Evolutionary conservation across 2,797 vertebrate genomes (phyloP).

Genomic region (Intellagama lesueurii): DNA sequence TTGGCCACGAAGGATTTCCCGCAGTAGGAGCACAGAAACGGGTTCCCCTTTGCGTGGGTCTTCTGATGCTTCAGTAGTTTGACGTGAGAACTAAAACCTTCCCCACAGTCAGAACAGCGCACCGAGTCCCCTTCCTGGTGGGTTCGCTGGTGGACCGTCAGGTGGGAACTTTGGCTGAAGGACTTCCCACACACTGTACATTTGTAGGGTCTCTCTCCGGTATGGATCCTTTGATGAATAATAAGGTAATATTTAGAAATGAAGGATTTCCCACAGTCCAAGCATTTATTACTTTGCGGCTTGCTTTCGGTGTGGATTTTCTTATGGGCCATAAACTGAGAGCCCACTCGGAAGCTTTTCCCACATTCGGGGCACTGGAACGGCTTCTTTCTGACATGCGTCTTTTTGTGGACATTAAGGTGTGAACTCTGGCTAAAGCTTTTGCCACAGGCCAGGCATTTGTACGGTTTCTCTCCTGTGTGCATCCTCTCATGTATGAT

Average conservation of each 20-base stretch:
- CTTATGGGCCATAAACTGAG: conserved; percentile 30
- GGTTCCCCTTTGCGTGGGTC: conserved; percentile 67
- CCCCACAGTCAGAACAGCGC: not conserved
- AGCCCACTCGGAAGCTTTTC: conserved; percentile 12
- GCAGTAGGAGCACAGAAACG: conserved; percentile 67
- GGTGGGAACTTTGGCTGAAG: conserved; percentile 36
- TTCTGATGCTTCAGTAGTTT: conserved; percentile 54
- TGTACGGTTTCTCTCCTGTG: conserved; percentile 44
- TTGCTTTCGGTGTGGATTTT: conserved; percentile 19
- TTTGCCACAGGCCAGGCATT: conserved; percentile 52
- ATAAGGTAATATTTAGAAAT: conserved; percentile 68
- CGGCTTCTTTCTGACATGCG: conserved; percentile 43
- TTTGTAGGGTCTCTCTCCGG: conserved; percentile 70
- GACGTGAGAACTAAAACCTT: conserved; percentile 25
- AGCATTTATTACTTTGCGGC: conserved; percentile 50
- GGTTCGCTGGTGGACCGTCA: conserved; percentile 29
- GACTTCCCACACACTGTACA: conserved; percentile 60
- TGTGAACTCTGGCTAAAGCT: conserved; percentile 55
- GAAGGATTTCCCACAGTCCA: conserved; percentile 65
- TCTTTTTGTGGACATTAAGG: conserved; percentile 54
- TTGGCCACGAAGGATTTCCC: conserved; percentile 73
- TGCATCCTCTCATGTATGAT: conserved; percentile 54
- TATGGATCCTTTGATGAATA: conserved; percentile 69
- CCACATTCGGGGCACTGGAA: conserved; percentile 23
- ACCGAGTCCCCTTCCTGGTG: not conserved